phyloP scores from a whole-genome alignment of 2,797 vertebrate genomes.

The Hydrophis major region DNA sequence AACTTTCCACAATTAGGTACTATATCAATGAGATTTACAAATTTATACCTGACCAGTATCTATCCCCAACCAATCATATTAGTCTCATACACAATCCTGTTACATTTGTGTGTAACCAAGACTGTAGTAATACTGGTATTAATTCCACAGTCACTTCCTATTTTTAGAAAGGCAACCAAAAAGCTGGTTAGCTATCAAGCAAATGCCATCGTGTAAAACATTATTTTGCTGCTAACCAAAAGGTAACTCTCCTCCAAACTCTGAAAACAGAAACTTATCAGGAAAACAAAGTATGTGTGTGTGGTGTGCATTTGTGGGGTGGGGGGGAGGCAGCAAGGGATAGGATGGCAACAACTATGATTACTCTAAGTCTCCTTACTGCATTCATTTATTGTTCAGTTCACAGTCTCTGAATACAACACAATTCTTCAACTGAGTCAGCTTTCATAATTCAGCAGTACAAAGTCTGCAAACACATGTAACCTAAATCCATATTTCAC shows the following conservation, averaged over 20 bases:
- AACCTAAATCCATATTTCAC: slow-evolving; percentile 83
- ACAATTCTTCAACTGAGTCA: slow-evolving; percentile 79
- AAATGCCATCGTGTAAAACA: slow-evolving; percentile 12
- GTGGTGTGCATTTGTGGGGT: neutral
- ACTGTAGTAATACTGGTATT: neutral
- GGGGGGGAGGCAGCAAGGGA: neutral
- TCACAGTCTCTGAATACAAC: slow-evolving; percentile 78
- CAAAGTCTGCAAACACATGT: slow-evolving; percentile 83
- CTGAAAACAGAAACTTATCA: slow-evolving; percentile 43
- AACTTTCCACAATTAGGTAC: neutral
- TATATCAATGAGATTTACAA: neutral
- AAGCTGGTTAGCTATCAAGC: neutral
- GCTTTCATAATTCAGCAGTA: slow-evolving; percentile 82
- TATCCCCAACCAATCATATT: neutral
- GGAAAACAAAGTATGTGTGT: neutral
- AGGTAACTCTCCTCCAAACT: slow-evolving; percentile 59
- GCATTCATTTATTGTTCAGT: slow-evolving; percentile 78
- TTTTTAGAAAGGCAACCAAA: neutral
- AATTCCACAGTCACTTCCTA: slow-evolving; percentile 33
- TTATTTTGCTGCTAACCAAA: slow-evolving; percentile 52
- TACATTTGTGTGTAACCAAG: neutral
- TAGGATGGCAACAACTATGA: slow-evolving; percentile 17
- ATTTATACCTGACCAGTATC: neutral
- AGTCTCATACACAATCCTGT: slow-evolving; percentile 3
- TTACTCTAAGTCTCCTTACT: slow-evolving; percentile 64